phyloP scores from a whole-genome alignment of 2,797 vertebrate species.

The Buceros bicornis region DNA sequence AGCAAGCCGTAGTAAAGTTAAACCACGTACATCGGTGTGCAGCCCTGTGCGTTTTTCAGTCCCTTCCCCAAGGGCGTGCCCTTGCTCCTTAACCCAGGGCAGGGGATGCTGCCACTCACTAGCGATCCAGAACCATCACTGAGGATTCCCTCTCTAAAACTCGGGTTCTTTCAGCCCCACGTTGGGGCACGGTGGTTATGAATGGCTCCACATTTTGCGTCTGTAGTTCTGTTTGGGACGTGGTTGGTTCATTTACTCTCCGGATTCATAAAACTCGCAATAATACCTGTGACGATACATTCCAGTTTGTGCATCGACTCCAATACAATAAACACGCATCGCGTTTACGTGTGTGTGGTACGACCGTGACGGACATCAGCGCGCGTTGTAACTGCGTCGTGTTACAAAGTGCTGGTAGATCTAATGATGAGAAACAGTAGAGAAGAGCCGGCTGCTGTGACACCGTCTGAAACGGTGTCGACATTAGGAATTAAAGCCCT shows the following conservation, averaged over 20 bases:
- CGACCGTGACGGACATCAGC: not conserved
- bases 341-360: not conserved
- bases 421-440: not conserved
- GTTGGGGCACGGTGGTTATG: not conserved
- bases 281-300: not conserved
- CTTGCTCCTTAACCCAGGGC: not conserved
- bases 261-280: not conserved
- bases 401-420: not conserved
- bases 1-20: not conserved
- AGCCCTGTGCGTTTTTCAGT: not conserved
- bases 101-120: not conserved
- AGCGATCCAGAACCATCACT: not conserved
- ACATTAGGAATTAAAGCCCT: not conserved
- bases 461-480: not conserved
- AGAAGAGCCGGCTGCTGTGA: not conserved
- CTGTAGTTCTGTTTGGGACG: not conserved
- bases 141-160: not conserved
- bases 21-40: not conserved
- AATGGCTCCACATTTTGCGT: not conserved
- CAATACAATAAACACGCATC: slow-evolving; percentile 34
- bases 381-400: not conserved
- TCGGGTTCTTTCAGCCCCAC: not conserved
- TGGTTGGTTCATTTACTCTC: not conserved
- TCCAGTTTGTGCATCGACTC: not conserved
- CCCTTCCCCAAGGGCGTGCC: not conserved